Evolutionary conservation across 2,888 invertebrate genomes (phyloP).

Genomic region (Apotomis turbidana): DNA sequence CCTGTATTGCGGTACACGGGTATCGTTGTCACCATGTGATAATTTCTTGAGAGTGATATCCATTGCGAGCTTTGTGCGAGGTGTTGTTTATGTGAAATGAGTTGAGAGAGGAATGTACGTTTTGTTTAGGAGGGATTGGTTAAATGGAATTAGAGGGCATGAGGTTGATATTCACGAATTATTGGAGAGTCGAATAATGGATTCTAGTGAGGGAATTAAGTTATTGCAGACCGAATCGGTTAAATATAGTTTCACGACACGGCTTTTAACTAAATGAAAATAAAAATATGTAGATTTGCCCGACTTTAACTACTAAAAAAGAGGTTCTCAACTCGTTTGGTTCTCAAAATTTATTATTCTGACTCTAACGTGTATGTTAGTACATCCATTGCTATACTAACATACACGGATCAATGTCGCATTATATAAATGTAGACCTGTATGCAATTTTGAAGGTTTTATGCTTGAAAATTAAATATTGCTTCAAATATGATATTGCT

Average conservation of each 20-base stretch:
- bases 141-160: not conserved
- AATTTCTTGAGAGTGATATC: constrained; percentile 39
- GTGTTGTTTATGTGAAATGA: not conserved
- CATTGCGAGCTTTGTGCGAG: constrained; percentile 38
- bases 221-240: not conserved
- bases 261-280: too few relatives aligned
- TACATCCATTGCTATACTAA: too few relatives aligned
- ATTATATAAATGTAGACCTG: too few relatives aligned
- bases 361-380: too few relatives aligned
- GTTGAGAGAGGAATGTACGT: not conserved
- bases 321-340: too few relatives aligned
- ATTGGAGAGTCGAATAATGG: constrained; percentile 28
- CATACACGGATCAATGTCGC: too few relatives aligned
- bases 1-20: constrained; percentile 45
- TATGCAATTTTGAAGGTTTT: too few relatives aligned
- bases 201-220: constrained; percentile 22
- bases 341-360: too few relatives aligned
- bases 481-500: too few relatives aligned
- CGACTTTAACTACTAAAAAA: too few relatives aligned
- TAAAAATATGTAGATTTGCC: too few relatives aligned
- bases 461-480: too few relatives aligned
- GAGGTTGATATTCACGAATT: constrained; percentile 15
- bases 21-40: constrained; percentile 59
- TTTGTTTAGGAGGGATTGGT: not conserved
- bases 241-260: not conserved